Evolutionary conservation across 2,888 invertebrate species (phyloP), one percentile per base, ranked within the genome.

Genomic region (Physocephala rufipes): DNA sequence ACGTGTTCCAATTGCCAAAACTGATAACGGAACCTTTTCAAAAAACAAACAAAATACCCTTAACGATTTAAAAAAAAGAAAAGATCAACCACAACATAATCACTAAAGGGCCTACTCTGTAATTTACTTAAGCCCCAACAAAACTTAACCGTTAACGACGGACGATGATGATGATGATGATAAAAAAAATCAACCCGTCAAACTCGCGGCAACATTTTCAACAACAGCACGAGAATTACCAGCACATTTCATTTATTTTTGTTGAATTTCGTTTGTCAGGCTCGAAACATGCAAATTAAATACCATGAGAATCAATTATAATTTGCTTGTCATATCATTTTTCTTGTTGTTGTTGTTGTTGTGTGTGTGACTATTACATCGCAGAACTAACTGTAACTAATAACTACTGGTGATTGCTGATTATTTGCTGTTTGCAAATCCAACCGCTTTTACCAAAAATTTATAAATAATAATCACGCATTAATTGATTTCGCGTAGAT

Each of bases 251-350:
- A 67, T 55, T 67, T 58, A 58, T 67, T 58, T 43, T 58, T 58
- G 67, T 45, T 59, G 55, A 67, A 45, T 67, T 58, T 45, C 21
- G 45, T 28, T 45, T 59, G 67, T 67, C 67, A 67, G 67, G 58
- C 67, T 43, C 66, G 55, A 66, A 66, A 19, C 55, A 51, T 36
- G 21, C 36, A 19, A 45, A 12, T 45, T 59, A 36, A 36, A 36
- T 59, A 21, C 66, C 53, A 67, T 59, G 58, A 16, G 55, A 67
- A 58, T 67, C 59, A 67, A 47, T 67, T 67, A 13, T 67, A 67
- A 67, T 67, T 67, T 67, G 67, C 55, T 58, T 67, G 67, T 67
- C 47, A 36, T 21, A 9, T 5, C 19, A 36, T n/a, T n/a, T n/a
- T n/a, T n/a, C n/a, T n/a, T n/a, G n/a, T n/a, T 26, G 26, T 26